Evolutionary conservation across 2,797 vertebrate species (phyloP).

Genomic region (Poeciliopsis presidionis): DNA sequence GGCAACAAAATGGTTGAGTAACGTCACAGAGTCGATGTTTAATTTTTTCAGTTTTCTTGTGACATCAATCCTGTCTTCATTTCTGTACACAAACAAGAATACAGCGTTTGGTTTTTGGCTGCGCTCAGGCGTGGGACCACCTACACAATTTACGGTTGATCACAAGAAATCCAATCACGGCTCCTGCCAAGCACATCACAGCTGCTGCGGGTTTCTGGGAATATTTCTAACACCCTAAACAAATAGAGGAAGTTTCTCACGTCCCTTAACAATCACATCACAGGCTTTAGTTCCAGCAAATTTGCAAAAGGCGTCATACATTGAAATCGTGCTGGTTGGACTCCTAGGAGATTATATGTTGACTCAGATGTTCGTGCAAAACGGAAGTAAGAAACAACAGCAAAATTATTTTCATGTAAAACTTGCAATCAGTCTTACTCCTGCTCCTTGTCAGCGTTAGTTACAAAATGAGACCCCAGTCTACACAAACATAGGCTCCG

Average conservation of each 20-base stretch:
- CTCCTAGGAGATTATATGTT: neutral
- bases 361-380: neutral
- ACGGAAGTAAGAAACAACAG: neutral
- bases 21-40: neutral
- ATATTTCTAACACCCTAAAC: neutral
- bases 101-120: neutral
- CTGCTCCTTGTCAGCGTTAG: neutral
- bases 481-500: neutral
- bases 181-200: neutral
- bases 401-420: neutral
- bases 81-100: neutral
- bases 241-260: neutral
- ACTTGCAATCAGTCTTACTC: neutral
- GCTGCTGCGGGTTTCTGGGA: conserved; percentile 2
- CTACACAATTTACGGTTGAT: conserved; percentile 7
- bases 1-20: neutral
- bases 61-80: neutral
- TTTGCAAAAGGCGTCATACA: neutral
- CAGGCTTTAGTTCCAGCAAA: neutral
- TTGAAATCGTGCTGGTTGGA: no score
- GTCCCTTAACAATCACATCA: neutral
- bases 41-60: neutral
- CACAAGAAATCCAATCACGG: neutral
- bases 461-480: neutral
- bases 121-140: neutral